phyloP scores from a whole-genome alignment of 2,888 invertebrate genomes.

The Drosophila koepferae region DNA sequence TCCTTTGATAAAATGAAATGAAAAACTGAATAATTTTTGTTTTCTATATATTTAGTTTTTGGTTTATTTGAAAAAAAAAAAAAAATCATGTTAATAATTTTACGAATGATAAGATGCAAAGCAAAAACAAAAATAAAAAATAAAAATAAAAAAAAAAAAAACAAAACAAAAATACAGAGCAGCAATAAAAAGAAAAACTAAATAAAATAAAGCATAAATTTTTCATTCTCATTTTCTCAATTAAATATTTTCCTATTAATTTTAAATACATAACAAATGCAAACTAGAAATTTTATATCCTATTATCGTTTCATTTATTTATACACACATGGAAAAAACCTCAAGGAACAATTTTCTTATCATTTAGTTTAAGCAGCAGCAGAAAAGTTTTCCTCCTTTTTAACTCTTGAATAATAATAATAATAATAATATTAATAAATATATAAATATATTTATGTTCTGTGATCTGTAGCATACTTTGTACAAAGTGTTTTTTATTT shows the following conservation, averaged over 20 bases:
- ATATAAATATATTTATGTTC: slow-evolving; percentile 82
- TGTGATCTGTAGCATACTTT: slow-evolving; percentile 85
- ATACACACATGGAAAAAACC: slow-evolving; percentile 59
- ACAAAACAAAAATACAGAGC: slow-evolving; percentile 24
- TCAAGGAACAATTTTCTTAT: slow-evolving; percentile 56
- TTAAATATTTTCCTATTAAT: slow-evolving; percentile 74
- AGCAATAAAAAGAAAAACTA: slow-evolving; percentile 45
- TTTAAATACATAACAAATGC: slow-evolving; percentile 47
- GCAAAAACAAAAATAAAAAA: slow-evolving; percentile 39
- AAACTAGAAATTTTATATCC: slow-evolving; percentile 64
- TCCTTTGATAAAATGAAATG: slow-evolving; percentile 62
- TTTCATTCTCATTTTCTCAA: slow-evolving; percentile 59
- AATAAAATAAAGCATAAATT: slow-evolving; percentile 35
- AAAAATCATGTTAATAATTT: slow-evolving; percentile 60
- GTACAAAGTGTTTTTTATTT: slow-evolving; percentile 84
- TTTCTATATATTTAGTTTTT: slow-evolving; percentile 71
- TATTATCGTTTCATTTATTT: slow-evolving; percentile 77
- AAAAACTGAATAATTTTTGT: slow-evolving; percentile 59
- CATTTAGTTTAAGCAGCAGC: slow-evolving; percentile 36
- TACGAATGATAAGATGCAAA: slow-evolving; percentile 58
- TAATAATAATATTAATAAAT: slow-evolving; percentile 61
- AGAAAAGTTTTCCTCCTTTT: slow-evolving; percentile 42
- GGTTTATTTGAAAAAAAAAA: slow-evolving; percentile 49
- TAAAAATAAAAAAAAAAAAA: slow-evolving; percentile 7
- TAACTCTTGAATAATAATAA: slow-evolving; percentile 57